These are phyloP conservation scores for Hoplodrina blanda DNA, from an alignment of 2,888 invertebrate species.

Conservation along the genomic window DNA sequence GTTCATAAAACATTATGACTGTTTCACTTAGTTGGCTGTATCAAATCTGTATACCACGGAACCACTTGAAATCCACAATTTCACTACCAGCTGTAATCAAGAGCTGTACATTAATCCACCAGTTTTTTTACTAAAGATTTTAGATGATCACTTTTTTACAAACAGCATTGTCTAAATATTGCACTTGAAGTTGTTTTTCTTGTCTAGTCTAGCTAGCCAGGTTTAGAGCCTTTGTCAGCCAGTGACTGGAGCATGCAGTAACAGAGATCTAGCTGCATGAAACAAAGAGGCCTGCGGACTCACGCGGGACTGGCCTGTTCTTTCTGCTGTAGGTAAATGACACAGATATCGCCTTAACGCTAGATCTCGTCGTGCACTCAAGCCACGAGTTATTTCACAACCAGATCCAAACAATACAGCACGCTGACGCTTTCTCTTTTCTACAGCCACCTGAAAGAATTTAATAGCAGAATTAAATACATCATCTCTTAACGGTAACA, in stretches of 20 bases:
- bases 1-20: constrained; percentile 50
- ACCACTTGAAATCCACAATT: constrained; percentile 63
- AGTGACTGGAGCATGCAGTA: constrained; percentile 85
- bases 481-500: constrained; percentile 4
- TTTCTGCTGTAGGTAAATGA: constrained; percentile 92
- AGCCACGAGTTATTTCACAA: constrained; percentile 94
- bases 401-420: constrained; percentile 93
- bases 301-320: constrained; percentile 86
- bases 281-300: constrained; percentile 88
- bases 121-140: constrained; percentile 44
- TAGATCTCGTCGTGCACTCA: constrained; percentile 95
- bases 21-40: constrained; percentile 53
- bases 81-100: constrained; percentile 56
- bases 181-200: constrained; percentile 54
- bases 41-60: constrained; percentile 45
- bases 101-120: constrained; percentile 50
- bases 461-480: background rate
- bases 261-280: constrained; percentile 88
- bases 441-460: constrained; percentile 90
- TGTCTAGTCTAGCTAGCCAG: constrained; percentile 47
- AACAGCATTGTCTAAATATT: constrained; percentile 55
- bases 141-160: constrained; percentile 52
- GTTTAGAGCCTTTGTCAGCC: constrained; percentile 76
- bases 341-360: constrained; percentile 93
- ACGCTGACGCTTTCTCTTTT: constrained; percentile 91